A percentile compares a stretch with the other conserved stretches of the same genome.
Evolutionary conservation across 2,113 vertebrate genomes (phyloP).

Genomic region (Sisor rabdophorus): DNA sequence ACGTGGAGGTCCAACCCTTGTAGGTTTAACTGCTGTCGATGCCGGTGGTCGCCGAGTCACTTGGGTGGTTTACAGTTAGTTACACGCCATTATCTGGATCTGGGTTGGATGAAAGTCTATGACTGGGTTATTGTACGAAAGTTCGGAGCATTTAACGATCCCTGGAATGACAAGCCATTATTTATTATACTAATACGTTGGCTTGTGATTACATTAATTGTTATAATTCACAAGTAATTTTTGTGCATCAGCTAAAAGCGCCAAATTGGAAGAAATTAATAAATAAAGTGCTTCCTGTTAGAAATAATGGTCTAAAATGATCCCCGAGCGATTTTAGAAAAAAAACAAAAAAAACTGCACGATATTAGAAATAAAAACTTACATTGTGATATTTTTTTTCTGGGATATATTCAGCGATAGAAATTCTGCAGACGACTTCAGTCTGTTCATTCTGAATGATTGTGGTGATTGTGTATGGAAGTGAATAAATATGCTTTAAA

Average conservation of each 20-base stretch:
- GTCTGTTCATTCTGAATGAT: too few relatives aligned
- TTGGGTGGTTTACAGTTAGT: slow-evolving; percentile 15
- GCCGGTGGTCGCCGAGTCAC: background rate
- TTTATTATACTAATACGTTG: slow-evolving; percentile 41
- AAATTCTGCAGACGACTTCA: too few relatives aligned
- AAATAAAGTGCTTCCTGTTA: too few relatives aligned
- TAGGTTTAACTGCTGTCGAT: background rate
- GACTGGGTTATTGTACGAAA: background rate
- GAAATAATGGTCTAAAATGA: background rate
- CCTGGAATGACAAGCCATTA: slow-evolving; percentile 21
- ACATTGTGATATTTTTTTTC: too few relatives aligned
- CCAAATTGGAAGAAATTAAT: background rate
- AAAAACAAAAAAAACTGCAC: too few relatives aligned
- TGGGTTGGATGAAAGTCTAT: slow-evolving; percentile 7
- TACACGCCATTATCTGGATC: slow-evolving; percentile 22
- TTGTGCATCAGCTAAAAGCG: background rate
- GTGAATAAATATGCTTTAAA: too few relatives aligned
- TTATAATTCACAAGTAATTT: too few relatives aligned
- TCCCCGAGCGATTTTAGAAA: background rate
- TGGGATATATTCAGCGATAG: too few relatives aligned
- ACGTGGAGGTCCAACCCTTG: background rate
- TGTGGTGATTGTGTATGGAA: too few relatives aligned
- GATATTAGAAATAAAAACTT: too few relatives aligned
- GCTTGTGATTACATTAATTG: slow-evolving; percentile 13
- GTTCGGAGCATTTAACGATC: background rate